Evolutionary conservation across 2,888 invertebrate species (phyloP), one percentile per base, ranked within the genome.

Genomic region (Diadegma fenestrale): DNA sequence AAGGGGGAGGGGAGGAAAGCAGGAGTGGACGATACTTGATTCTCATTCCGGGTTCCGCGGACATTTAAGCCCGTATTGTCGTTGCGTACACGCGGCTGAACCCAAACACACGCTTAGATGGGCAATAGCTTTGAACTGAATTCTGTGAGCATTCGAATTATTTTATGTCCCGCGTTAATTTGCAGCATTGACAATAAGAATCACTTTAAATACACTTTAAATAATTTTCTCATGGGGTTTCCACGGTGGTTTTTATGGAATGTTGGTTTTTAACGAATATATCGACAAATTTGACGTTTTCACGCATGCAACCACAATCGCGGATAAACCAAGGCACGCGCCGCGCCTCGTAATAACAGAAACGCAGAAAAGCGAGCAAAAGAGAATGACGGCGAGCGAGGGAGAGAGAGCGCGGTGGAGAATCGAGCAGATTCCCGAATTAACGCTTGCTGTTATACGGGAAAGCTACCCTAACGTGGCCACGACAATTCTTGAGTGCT

Each of bases 401-500:
- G 41, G 64, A 54, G 12, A 26, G 45, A 66, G 26, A 26, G 68
- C 68, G 73, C 14, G 66, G 64, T 64, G 37, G 26, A 81, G 43
- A 66, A 81, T 58, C 75, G 45, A 72, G 68, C 58, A 48, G 71
- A 79, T 69, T 77, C 41, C 58, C 75, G 84, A 93, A 93, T 93
- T 93, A 93, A 92, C 92, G 93, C 91, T 93, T 90, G 61, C 80
- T 19, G 33, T 81, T 92, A 92, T 93, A 92, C 71, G 48, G 92
- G 91, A 92, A 93, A 93, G 91, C 92, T 91, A 58, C 72, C 82
- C 83, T 93, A 93, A 93, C 93, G 92, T 93, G 94, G 90, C 91
- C 90, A 91, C 92, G 94, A 94, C 94, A 93, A 94, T 93, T 93
- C 93, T 94, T 93, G 93, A 93, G 93, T 91, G 92, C 93, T 94